A percentile compares a stretch with the other conserved stretches of the same genome.
Evolutionary conservation across 2,888 invertebrate species (phyloP).

Genomic region (Aporophyla nigra): DNA sequence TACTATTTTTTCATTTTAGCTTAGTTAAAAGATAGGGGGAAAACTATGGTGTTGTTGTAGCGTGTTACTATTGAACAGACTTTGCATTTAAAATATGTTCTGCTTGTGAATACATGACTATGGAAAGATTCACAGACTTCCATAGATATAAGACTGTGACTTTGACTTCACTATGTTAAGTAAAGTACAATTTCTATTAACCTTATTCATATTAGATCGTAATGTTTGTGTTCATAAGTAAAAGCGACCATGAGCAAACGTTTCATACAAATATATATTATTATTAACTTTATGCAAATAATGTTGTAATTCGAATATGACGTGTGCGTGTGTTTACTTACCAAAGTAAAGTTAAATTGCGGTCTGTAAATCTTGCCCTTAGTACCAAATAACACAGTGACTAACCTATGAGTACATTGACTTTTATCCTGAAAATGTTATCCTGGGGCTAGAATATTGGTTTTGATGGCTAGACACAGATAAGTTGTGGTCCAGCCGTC

Average conservation of each 20-base stretch:
- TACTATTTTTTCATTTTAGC: background rate
- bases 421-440: background rate
- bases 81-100: background rate
- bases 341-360: background rate
- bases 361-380: background rate
- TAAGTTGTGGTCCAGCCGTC: background rate
- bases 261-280: background rate
- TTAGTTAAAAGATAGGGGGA: background rate
- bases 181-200: too few relatives aligned
- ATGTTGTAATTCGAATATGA: background rate
- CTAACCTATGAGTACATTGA: background rate
- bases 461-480: conserved; percentile 10
- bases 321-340: background rate
- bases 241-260: too few relatives aligned
- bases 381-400: background rate
- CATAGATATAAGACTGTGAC: too few relatives aligned
- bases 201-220: background rate
- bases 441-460: background rate
- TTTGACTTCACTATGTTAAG: background rate
- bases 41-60: background rate
- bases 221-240: background rate
- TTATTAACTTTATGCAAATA: background rate
- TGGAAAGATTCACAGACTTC: background rate
- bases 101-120: background rate
- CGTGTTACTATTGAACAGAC: background rate